phyloP scores from a whole-genome alignment of 2,113 vertebrate species.

The Hassar affinis region DNA sequence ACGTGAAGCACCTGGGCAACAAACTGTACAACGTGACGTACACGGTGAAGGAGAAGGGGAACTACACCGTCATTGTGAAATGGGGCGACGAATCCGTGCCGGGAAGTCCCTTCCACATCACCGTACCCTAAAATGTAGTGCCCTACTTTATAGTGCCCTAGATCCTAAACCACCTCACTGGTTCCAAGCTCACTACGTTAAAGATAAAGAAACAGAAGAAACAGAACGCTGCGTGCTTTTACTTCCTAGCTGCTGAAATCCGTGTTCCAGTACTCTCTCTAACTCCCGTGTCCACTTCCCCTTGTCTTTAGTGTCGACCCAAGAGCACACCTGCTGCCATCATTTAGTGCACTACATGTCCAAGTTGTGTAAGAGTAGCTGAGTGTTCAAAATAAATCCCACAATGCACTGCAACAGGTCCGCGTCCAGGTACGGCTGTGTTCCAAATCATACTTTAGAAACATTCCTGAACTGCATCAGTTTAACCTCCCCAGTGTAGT shows the following conservation, averaged over 20 bases:
- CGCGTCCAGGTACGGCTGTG: not conserved
- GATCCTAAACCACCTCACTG: slow-evolving; percentile 23
- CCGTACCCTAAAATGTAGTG: slow-evolving; percentile 70
- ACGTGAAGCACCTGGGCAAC: slow-evolving; percentile 90
- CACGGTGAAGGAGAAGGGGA: slow-evolving; percentile 89
- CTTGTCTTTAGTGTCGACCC: not conserved
- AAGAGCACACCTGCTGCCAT: not conserved
- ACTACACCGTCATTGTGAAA: slow-evolving; percentile 89
- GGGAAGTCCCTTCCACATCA: slow-evolving; percentile 88
- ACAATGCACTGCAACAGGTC: not conserved
- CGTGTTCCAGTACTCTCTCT: not conserved
- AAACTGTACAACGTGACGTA: slow-evolving; percentile 90
- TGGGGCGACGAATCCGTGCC: slow-evolving; percentile 89
- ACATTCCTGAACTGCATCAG: not conserved
- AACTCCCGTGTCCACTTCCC: not conserved
- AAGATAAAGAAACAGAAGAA: not conserved
- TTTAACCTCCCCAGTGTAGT: not conserved
- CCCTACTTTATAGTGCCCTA: slow-evolving; percentile 18
- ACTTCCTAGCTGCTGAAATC: not conserved
- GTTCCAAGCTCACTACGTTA: not conserved
- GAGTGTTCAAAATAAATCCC: not conserved
- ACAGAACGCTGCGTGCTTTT: not conserved
- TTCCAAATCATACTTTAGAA: not conserved
- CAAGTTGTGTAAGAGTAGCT: not conserved
- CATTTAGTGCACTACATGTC: not conserved